Evolutionary conservation across 2,888 invertebrate species (phyloP).

Genomic region (Clitarchus hookeri): DNA sequence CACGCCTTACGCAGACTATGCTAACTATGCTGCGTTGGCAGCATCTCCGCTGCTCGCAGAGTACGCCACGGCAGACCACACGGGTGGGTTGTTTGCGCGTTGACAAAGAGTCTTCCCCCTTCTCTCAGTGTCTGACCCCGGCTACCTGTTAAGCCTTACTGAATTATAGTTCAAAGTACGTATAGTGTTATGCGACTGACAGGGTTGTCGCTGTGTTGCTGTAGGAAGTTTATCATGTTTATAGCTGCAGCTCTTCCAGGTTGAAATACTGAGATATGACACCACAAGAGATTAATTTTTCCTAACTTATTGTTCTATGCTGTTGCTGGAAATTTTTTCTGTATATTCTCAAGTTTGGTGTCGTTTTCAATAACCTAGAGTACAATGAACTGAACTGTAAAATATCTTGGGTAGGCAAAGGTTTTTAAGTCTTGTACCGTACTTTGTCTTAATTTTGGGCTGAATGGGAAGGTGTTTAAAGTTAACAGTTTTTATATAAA

Average conservation of each 20-base stretch:
- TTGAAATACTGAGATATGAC: slow-evolving; percentile 11
- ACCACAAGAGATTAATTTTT: not conserved
- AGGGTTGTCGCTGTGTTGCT: slow-evolving; percentile 15
- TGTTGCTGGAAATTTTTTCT: no score
- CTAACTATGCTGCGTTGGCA: slow-evolving; percentile 84
- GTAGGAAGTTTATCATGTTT: not conserved
- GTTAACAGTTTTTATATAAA: no score
- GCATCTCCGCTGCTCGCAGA: slow-evolving; percentile 81
- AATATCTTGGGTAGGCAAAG: no score
- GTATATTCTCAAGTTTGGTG: no score
- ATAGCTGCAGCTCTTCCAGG: not conserved
- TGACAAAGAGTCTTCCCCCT: slow-evolving; percentile 63
- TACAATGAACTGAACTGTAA: no score
- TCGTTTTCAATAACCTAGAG: no score
- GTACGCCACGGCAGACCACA: slow-evolving; percentile 86
- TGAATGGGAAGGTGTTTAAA: no score
- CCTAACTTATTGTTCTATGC: no score
- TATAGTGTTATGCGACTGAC: not conserved
- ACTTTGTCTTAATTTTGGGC: no score
- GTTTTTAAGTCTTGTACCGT: no score
- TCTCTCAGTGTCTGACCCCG: not conserved
- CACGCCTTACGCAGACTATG: slow-evolving; percentile 83
- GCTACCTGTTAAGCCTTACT: slow-evolving; percentile 18
- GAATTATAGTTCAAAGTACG: no score
- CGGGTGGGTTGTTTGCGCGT: slow-evolving; percentile 93